Percentiles rank a stretch among this genome's conserved stretches.
Conservation (phyloP, 2,888 invertebrate genomes). For the Caradrina kadenii region DNA sequence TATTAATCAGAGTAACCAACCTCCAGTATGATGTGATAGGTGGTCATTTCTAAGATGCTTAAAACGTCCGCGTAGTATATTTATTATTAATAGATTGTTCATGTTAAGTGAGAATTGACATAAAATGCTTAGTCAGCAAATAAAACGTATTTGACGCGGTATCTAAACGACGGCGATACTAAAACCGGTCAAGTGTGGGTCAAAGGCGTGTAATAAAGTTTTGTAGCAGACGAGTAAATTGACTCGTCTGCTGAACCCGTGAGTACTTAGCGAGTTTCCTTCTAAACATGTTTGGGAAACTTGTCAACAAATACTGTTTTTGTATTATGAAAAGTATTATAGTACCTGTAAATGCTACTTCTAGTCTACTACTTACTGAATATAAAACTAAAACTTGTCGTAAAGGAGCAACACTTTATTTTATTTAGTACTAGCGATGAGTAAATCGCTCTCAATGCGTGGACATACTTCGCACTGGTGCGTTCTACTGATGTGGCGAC, state of each 20-base stretch:
- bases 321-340: not conserved
- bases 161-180: conserved; percentile 17
- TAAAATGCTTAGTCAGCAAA: conserved; percentile 21
- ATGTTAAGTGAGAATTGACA: conserved; percentile 24
- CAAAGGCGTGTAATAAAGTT: conserved; percentile 30
- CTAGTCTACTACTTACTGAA: too few relatives aligned
- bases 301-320: not conserved
- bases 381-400: not conserved
- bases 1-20: not conserved
- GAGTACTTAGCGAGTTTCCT: conserved; percentile 7
- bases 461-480: too few relatives aligned
- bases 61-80: not conserved
- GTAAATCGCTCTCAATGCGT: too few relatives aligned
- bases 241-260: conserved; percentile 15
- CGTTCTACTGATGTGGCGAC: too few relatives aligned
- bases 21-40: too few relatives aligned
- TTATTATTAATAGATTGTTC: not conserved
- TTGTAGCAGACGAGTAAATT: conserved; percentile 27
- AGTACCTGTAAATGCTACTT: too few relatives aligned
- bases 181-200: conserved; percentile 49
- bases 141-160: conserved; percentile 20
- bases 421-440: too few relatives aligned
- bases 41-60: not conserved
- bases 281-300: conserved; percentile 12
- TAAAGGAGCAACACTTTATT: not conserved